Evolutionary conservation across 1,140 invertebrate species (phyloP).

Genomic region (Euura saliciscinereae): DNA sequence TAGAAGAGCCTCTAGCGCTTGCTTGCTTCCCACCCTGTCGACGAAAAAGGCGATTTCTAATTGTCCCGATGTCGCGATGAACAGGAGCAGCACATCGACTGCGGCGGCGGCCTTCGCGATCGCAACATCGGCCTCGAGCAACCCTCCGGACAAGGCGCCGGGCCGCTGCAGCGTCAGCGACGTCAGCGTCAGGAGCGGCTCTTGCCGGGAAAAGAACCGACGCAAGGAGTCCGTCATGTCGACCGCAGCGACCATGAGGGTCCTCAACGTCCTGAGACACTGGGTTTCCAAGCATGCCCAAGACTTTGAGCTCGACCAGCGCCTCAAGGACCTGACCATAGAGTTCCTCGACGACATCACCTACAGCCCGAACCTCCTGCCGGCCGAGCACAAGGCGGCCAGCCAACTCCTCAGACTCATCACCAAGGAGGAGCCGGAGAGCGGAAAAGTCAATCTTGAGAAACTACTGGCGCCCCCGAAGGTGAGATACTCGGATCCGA

Average conservation of each 20-base stretch:
- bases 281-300: constrained; percentile 76
- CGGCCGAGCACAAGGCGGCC: constrained; percentile 89
- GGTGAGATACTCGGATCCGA: constrained; percentile 59
- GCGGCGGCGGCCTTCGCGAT: constrained; percentile 92
- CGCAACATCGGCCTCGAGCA: constrained; percentile 87
- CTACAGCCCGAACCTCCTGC: constrained; percentile 82
- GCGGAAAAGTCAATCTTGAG: constrained; percentile 71
- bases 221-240: constrained; percentile 87
- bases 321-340: constrained; percentile 78
- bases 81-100: constrained; percentile 87
- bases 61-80: too few relatives aligned
- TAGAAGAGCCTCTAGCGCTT: too few relatives aligned
- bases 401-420: constrained; percentile 80
- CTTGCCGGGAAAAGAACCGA: constrained; percentile 54
- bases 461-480: constrained; percentile 73
- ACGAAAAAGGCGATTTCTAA: too few relatives aligned
- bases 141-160: constrained; percentile 68
- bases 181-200: constrained; percentile 48
- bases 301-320: constrained; percentile 84
- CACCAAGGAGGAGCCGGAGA: constrained; percentile 72
- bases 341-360: constrained; percentile 91
- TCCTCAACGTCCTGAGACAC: constrained; percentile 83
- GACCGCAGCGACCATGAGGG: constrained; percentile 91
- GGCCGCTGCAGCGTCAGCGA: constrained; percentile 40
- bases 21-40: too few relatives aligned